Evolutionary conservation across 2,888 invertebrate species (phyloP), one percentile per base, ranked within the genome.

Genomic region (Drosophila limbata): DNA sequence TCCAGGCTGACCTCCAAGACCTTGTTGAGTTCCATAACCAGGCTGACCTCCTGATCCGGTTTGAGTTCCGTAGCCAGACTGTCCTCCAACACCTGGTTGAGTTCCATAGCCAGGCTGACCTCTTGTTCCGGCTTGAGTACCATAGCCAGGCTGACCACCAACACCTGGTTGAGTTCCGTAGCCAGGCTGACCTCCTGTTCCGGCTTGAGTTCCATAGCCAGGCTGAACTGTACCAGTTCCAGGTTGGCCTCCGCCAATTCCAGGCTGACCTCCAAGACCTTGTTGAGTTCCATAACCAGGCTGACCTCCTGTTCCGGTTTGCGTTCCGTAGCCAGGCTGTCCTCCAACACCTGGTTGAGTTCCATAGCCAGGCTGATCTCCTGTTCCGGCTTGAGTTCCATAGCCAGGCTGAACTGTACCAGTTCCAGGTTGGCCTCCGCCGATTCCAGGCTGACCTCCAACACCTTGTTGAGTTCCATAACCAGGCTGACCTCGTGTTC

Each of bases 401-500:
- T 65, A 56, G 4, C 62, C 60, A 4, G 76, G 65, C n/a, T 51
- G 50, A n/a, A n/a, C n/a, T 1, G 40, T 33, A 3, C 19, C 33
- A 15, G 1, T 8, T 28, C 33, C 52, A 5, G 28, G 28, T 4
- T n/a, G 35, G 4, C 13, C 13, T 35, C 51, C 45, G 1, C 15
- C 19, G 28, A 4, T 3, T 31, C 42, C 61, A 0, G 60, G 35
- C 5, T 61, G 61, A 33, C 35, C 44, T 25, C 25, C 48, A n/a
- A 0, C 17, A 17, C 59, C 63, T 1, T 51, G 10, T 1, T 45
- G 77, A n/a, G 42, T 21, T 37, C 64, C 69, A 17, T 56, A 62
- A n/a, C 76, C 77, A 13, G 59, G 2, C 71, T 69, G 69, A 9
- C 45, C 17, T 4, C 40, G 48, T 15, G 11, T 11, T 55, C 48